Evolutionary conservation across 2,113 vertebrate genomes (phyloP).

Genomic region (Onychostruthus taczanowskii): DNA sequence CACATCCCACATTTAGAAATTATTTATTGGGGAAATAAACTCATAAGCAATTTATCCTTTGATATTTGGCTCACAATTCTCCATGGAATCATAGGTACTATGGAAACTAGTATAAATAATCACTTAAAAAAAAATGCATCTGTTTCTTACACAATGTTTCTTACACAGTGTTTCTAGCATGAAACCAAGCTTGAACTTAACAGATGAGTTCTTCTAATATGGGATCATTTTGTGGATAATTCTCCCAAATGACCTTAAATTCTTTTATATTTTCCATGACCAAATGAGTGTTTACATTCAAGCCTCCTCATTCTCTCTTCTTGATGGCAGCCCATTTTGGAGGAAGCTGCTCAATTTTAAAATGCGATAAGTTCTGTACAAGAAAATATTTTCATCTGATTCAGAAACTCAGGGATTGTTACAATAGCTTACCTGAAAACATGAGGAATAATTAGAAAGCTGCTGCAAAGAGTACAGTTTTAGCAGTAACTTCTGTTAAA

Average conservation of each 20-base stretch:
- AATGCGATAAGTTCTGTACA: not conserved
- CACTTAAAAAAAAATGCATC: not conserved
- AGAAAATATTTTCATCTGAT: not conserved
- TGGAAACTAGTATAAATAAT: constrained; percentile 20
- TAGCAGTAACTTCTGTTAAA: not conserved
- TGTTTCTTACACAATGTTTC: not conserved
- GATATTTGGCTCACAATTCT: not conserved
- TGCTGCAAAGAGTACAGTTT: not conserved
- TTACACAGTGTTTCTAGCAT: not conserved
- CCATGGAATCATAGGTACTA: not conserved
- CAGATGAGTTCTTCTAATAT: not conserved
- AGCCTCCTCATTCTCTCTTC: not conserved
- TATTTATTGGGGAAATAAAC: not conserved
- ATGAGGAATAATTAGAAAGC: not conserved
- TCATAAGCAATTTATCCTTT: not conserved
- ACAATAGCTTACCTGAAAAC: not conserved
- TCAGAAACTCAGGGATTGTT: not conserved
- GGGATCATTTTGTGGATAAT: not conserved
- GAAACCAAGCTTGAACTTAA: not conserved
- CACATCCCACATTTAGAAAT: not conserved
- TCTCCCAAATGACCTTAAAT: not conserved
- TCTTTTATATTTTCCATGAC: not conserved
- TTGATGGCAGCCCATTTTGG: not conserved
- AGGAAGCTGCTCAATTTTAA: not conserved
- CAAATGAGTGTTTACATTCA: not conserved